These are phyloP conservation scores for Valencia hispanica DNA, from an alignment of 2,797 vertebrate species.

Conservation along the genomic window DNA sequence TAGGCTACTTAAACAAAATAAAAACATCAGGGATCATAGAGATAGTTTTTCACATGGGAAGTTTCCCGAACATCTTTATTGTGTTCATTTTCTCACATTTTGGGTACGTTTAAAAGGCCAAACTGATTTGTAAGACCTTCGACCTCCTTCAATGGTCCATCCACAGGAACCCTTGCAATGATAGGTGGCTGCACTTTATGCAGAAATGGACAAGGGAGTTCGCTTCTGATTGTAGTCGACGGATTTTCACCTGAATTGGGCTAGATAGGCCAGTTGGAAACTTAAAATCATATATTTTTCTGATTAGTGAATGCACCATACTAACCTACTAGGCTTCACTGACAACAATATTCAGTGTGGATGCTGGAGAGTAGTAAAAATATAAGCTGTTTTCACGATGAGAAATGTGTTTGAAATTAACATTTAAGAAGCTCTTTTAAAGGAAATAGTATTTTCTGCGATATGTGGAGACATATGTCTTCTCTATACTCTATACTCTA, in stretches of 20 bases:
- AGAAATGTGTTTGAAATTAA: not conserved
- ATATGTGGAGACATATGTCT: not conserved
- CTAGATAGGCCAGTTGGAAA: not conserved
- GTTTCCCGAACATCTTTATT: not conserved
- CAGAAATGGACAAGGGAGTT: not conserved
- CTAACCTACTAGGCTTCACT: not conserved
- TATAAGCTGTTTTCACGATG: not conserved
- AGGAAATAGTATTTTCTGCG: not conserved
- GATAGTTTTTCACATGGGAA: not conserved
- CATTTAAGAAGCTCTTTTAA: not conserved
- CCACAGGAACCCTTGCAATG: not conserved
- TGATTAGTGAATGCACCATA: not conserved
- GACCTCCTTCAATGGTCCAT: not conserved
- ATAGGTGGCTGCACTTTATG: not conserved
- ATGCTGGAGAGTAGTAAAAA: not conserved
- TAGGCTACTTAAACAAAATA: not conserved
- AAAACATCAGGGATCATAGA: not conserved
- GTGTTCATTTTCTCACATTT: not conserved
- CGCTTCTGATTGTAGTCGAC: not conserved
- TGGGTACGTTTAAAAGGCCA: not conserved
- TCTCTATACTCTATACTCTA: too few species aligned
- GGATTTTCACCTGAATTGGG: not conserved
- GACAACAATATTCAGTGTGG: not conserved
- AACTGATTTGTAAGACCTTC: not conserved
- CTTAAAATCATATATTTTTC: not conserved